Base-by-base conservation (phyloP, 2,888 invertebrate genomes). In the Cheilosia vernalis region DNA sequence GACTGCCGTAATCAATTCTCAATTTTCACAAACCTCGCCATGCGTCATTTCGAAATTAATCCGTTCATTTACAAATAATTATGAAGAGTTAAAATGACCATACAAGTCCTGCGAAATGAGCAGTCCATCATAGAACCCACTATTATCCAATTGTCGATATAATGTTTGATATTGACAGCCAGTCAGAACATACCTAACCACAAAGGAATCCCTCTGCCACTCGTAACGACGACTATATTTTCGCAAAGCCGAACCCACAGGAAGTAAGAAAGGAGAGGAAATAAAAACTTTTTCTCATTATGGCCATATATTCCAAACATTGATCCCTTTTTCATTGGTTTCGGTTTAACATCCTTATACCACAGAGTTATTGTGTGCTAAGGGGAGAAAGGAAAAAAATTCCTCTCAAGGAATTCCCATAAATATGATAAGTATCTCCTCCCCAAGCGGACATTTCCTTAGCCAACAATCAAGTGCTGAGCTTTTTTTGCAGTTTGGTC, bases 381-480 rank as follows among this genome's bases (percentile, higher is more conserved):
- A 44, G 60, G 42, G 66, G 15, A 60, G 44, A 9, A 73, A 78
- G 61, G 51, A 73, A 64, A 67, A 67, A 51, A 30, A 56, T 27
- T 63, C 61, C 10, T 15, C 13, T 5, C 13, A 67, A 78, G 73
- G 61, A 83, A 83, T 83, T 79, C 79, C 79, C 63, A 83, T 79
- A 83, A 83, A 83, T 83, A 83, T 83, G 83, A 69, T 83, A 83
- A 83, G 79, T 83, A 83, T 63, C 79, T 73, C 63, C 66, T 53
- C 67, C 63, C 51, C 40, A 27, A 63, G 40, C 21, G 49, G 24
- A 61, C 49, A 24, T 56, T 40, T 61, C 55, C 55, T 49, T 17
- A 67, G 61, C 67, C 66, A 53, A 72, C 67, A 83, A 83, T 83
- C 83, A 67, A 63, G 19, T 37, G 37, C 55, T 33, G 55, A 72